Evolutionary conservation across 2,797 vertebrate genomes (phyloP).

Genomic region (Dendrocincla fuliginosa): DNA sequence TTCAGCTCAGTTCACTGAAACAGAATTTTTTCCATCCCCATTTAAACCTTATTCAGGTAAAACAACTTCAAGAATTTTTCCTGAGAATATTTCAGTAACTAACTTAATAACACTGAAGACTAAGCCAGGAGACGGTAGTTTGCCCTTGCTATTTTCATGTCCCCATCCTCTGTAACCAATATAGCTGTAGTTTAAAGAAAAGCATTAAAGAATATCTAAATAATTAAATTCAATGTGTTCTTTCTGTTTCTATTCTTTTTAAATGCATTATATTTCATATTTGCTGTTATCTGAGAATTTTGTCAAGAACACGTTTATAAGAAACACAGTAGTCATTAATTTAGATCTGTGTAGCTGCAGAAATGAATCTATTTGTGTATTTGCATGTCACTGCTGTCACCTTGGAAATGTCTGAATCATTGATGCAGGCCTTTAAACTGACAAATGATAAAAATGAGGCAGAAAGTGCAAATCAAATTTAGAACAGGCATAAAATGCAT

Average conservation of each 20-base stretch:
- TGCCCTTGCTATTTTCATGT: background rate
- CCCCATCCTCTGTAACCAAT: background rate
- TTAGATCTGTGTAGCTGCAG: background rate
- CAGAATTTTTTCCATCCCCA: background rate
- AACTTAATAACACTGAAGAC: background rate
- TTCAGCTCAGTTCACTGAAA: background rate
- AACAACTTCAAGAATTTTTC: background rate
- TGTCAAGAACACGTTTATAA: background rate
- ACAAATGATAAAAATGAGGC: constrained; percentile 47
- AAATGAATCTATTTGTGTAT: constrained; percentile 45
- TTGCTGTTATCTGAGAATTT: constrained; percentile 13
- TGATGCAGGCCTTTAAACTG: constrained; percentile 37
- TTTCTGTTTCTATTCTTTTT: background rate
- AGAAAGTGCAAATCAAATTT: constrained; percentile 50
- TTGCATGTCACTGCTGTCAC: constrained; percentile 20
- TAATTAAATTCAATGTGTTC: background rate
- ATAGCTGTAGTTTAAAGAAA: background rate
- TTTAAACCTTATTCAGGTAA: background rate
- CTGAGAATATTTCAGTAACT: background rate
- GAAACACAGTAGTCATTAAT: constrained; percentile 38
- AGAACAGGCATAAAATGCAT: background rate
- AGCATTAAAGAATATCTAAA: background rate
- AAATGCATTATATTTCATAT: background rate
- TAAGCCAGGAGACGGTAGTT: background rate
- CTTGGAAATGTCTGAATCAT: constrained; percentile 43